Evolutionary conservation across 2,113 vertebrate genomes (phyloP).

Genomic region (Nothobranchius furzeri): DNA sequence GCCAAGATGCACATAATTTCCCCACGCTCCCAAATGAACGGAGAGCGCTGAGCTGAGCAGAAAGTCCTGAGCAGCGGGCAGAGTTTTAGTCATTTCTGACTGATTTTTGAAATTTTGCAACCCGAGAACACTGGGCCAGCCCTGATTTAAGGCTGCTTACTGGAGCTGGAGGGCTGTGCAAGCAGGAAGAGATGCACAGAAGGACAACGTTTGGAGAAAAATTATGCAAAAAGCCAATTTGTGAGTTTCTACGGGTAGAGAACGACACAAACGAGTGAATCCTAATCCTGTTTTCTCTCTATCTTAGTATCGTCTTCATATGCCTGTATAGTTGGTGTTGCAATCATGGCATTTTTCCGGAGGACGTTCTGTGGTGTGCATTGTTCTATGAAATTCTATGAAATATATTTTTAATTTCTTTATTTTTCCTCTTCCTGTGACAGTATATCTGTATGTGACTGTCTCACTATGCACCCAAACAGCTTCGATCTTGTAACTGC

Average conservation of each 20-base stretch:
- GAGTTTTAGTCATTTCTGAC: too few species aligned
- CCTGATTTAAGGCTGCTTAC: conserved; percentile 22
- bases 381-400: conserved; percentile 78
- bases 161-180: conserved; percentile 72
- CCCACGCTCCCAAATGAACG: too few species aligned
- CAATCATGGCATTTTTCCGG: conserved; percentile 82
- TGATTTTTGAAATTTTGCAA: neutral
- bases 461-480: conserved; percentile 96
- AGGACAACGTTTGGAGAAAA: conserved; percentile 52
- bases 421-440: conserved; percentile 81
- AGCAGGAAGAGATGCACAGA: conserved; percentile 56
- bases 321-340: conserved; percentile 89
- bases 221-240: conserved; percentile 33
- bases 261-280: conserved; percentile 56
- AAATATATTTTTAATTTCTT: conserved; percentile 79
- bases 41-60: too few species aligned
- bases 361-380: conserved; percentile 90
- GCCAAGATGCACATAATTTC: too few species aligned
- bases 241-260: conserved; percentile 66
- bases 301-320: conserved; percentile 84
- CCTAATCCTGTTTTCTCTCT: conserved; percentile 53
- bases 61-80: neutral
- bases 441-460: conserved; percentile 82
- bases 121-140: conserved; percentile 16
- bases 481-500: conserved; percentile 85